phyloP scores from a whole-genome alignment of 2,113 vertebrate species.

The Gallinago paraguaiae region DNA sequence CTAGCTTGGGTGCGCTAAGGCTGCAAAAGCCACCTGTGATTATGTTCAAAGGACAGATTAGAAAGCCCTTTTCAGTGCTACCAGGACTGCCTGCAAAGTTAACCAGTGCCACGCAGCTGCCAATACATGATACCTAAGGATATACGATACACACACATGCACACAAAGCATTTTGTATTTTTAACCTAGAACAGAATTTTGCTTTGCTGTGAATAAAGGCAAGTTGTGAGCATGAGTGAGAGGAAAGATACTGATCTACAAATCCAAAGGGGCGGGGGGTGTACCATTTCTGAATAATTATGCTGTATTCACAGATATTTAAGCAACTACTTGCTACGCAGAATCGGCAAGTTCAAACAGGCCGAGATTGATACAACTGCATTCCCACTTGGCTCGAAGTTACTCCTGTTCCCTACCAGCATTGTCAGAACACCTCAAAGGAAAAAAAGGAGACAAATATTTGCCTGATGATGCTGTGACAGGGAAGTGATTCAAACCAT shows the following conservation, averaged over 20 bases:
- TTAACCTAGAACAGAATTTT: background rate
- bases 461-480: slow-evolving; percentile 28
- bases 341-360: slow-evolving; percentile 61
- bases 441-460: slow-evolving; percentile 4
- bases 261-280: background rate
- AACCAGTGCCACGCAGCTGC: background rate
- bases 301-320: slow-evolving; percentile 12
- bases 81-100: background rate
- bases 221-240: background rate
- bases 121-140: background rate
- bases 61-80: background rate
- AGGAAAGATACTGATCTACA: slow-evolving; percentile 38
- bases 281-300: slow-evolving; percentile 40
- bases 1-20: background rate
- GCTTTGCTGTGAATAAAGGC: slow-evolving; percentile 5
- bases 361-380: slow-evolving; percentile 31
- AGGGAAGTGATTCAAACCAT: slow-evolving; percentile 33
- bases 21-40: background rate
- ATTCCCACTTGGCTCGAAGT: background rate
- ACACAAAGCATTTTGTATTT: background rate
- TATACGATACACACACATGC: background rate
- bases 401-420: background rate
- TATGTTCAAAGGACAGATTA: background rate
- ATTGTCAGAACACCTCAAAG: slow-evolving; percentile 46
- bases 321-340: background rate